phyloP scores from a whole-genome alignment of 2,888 invertebrate genomes.

The Ichneumoninae sp. region DNA sequence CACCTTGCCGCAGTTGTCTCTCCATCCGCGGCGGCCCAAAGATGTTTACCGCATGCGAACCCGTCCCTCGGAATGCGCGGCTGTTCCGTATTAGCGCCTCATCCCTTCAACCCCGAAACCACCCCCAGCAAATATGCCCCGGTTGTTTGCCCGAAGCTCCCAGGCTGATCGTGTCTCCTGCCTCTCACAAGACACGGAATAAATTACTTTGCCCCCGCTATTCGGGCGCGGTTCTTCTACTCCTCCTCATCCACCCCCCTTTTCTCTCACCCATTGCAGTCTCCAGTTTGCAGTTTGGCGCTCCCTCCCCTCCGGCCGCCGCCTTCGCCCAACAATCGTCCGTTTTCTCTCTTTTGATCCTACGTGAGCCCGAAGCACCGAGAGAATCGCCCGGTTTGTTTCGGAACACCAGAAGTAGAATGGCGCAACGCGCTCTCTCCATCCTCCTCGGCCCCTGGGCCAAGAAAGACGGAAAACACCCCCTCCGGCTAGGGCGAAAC shows the following conservation, averaged over 20 bases:
- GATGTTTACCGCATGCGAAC: conserved; percentile 8
- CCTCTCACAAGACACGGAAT: conserved; percentile 64
- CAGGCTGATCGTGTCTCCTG: conserved; percentile 51
- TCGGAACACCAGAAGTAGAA: conserved; percentile 10
- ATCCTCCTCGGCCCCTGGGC: neutral
- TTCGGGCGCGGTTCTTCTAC: conserved; percentile 61
- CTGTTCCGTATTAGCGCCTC: neutral
- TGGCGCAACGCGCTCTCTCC: conserved; percentile 3
- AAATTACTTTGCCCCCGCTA: conserved; percentile 69
- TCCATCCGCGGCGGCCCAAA: neutral
- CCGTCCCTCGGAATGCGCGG: neutral
- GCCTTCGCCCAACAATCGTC: conserved; percentile 30
- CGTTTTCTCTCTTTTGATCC: conserved; percentile 56
- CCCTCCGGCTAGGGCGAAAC: conserved; percentile 71
- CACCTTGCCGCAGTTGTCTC: neutral
- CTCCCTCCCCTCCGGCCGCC: conserved; percentile 21
- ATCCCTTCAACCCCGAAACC: neutral
- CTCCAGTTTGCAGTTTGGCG: conserved; percentile 41
- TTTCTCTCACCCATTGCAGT: conserved; percentile 47
- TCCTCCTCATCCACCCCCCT: conserved; percentile 6
- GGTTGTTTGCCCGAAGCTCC: conserved; percentile 50
- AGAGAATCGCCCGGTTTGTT: conserved; percentile 19
- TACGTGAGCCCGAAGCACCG: conserved; percentile 32
- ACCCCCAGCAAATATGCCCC: conserved; percentile 55
- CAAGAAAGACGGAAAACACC: conserved; percentile 9